Evolutionary conservation across 2,888 invertebrate genomes (phyloP).

Genomic region (Gasteruption jaculator): DNA sequence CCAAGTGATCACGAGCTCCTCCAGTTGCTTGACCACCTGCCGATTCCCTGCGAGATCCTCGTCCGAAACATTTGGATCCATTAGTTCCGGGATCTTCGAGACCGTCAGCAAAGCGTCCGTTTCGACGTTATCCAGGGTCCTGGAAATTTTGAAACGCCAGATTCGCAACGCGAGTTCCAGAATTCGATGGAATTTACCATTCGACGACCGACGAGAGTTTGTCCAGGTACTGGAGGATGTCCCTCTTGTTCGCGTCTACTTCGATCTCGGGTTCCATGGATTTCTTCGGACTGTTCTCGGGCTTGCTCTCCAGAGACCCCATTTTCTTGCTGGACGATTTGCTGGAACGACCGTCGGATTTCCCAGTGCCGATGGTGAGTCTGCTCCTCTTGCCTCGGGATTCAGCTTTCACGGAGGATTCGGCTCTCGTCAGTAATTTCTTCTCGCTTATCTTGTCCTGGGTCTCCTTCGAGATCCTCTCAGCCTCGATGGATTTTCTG

Average conservation of each 20-base stretch:
- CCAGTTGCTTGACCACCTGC: slow-evolving; percentile 57
- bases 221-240: slow-evolving; percentile 35
- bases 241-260: slow-evolving; percentile 32
- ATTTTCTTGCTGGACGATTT: neutral
- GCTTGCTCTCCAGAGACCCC: too few relatives aligned
- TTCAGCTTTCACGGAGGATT: neutral
- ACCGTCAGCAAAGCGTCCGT: slow-evolving; percentile 68
- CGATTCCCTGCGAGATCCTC: slow-evolving; percentile 53
- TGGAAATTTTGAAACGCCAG: slow-evolving; percentile 48
- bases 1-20: slow-evolving; percentile 63
- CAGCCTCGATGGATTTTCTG: slow-evolving; percentile 53
- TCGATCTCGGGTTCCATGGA: slow-evolving; percentile 22
- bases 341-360: too few relatives aligned
- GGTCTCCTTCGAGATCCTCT: slow-evolving; percentile 35
- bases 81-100: slow-evolving; percentile 58
- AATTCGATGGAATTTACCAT: slow-evolving; percentile 35
- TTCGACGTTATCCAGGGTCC: slow-evolving; percentile 72
- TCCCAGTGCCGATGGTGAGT: too few relatives aligned
- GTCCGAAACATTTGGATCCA: slow-evolving; percentile 44
- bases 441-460: neutral
- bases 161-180: too few relatives aligned
- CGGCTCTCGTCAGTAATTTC: too few relatives aligned
- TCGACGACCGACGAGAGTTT: slow-evolving; percentile 37
- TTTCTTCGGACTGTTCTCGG: too few relatives aligned
- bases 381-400: too few relatives aligned